These are phyloP conservation scores for Diadema setosum DNA, from an alignment of 35 echinoderm and acorn worm genomes.

Conservation along the genomic window DNA sequence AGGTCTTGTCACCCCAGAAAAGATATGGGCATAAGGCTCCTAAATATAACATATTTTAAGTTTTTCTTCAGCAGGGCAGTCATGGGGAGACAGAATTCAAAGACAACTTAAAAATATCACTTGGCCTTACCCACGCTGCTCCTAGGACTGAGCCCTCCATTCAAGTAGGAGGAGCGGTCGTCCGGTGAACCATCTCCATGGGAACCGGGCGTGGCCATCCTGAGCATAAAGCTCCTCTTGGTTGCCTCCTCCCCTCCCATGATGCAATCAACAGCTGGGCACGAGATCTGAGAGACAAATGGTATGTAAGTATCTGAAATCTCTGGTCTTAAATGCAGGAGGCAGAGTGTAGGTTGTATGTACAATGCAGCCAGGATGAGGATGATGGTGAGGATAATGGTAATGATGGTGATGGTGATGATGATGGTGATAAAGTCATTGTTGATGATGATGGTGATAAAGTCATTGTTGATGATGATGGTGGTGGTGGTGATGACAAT, in stretches of 20 bases:
- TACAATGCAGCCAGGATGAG: neutral
- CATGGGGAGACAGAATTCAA: neutral
- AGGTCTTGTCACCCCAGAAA: too few species aligned
- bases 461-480: neutral
- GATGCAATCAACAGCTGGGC: constrained; percentile 37
- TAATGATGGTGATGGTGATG: neutral
- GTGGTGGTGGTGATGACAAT: too few species aligned
- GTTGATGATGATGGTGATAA: neutral
- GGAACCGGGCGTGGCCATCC: neutral
- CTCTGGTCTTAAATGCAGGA: neutral
- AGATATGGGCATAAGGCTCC: too few species aligned
- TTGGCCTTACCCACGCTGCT: neutral
- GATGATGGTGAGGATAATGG: neutral
- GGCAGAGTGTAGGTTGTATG: neutral
- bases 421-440: neutral
- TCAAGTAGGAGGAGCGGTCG: neutral
- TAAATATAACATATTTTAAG: too few species aligned
- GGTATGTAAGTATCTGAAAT: neutral
- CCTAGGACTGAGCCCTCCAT: neutral
- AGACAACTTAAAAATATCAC: neutral
- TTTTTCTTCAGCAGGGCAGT: neutral
- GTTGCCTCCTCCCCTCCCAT: neutral
- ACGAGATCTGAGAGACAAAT: neutral
- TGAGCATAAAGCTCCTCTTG: constrained; percentile 5
- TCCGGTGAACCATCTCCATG: neutral